Evolutionary conservation across 1,140 invertebrate species (phyloP).

Genomic region (Drosophila sp.): DNA sequence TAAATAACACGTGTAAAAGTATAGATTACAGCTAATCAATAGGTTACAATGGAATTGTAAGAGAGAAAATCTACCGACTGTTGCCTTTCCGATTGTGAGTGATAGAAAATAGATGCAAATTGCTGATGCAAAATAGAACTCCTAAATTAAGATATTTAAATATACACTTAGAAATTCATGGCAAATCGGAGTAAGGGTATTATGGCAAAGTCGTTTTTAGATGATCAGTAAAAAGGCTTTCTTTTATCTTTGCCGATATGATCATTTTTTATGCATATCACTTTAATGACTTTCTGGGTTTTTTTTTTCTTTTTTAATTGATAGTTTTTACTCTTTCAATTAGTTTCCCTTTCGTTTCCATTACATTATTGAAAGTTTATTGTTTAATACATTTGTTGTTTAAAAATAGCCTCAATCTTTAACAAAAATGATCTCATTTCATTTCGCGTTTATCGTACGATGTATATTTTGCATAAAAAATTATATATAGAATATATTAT

Average conservation of each 20-base stretch:
- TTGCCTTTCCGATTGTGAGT: too few relatives aligned
- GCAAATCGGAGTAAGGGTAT: background rate
- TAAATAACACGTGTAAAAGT: background rate
- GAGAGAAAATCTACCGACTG: too few relatives aligned
- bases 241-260: background rate
- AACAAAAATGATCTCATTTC: slow-evolving; percentile 69
- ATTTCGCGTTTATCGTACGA: slow-evolving; percentile 35
- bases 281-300: slow-evolving; percentile 6
- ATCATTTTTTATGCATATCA: slow-evolving; percentile 14
- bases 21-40: background rate
- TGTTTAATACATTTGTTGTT: slow-evolving; percentile 28
- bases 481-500: slow-evolving; percentile 37
- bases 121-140: too few relatives aligned
- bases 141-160: too few relatives aligned
- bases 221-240: background rate
- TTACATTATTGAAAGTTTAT: slow-evolving; percentile 9
- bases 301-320: background rate
- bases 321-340: slow-evolving; percentile 3
- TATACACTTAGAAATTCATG: too few relatives aligned
- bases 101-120: too few relatives aligned
- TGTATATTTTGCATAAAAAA: slow-evolving; percentile 65
- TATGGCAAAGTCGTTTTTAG: background rate
- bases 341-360: slow-evolving; percentile 34
- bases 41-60: too few relatives aligned
- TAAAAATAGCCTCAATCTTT: slow-evolving; percentile 61